Evolutionary conservation across 2,888 invertebrate species (phyloP), one percentile per base, ranked within the genome.

Genomic region (Drosophila vallismaia): DNA sequence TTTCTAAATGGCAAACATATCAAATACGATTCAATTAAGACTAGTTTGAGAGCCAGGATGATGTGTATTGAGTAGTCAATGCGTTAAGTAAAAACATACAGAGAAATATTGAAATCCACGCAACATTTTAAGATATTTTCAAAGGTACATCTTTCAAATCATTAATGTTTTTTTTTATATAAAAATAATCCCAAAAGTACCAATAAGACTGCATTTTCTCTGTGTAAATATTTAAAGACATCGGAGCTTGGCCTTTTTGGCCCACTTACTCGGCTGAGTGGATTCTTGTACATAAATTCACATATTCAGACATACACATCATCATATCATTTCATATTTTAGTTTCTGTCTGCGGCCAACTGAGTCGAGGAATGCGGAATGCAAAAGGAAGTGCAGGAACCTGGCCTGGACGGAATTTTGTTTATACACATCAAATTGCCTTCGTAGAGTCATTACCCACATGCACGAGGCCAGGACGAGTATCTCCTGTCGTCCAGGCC

Each of bases 401-500:
- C 28, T 6, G 64, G 40, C 58, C 52, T 45, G 38, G 40, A 26
- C 40, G 51, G 51, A 33, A 78, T 69, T 86, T 82, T 83, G 77
- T 76, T 79, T 72, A 66, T 76, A 19, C 40, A 60, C 72, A 71
- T 74, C 68, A 76, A 81, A 76, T 79, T 81, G 71, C 74, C 68
- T 59, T 45, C 59, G 69, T 59, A 75, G 44, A 24, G 63, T 70
- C 75, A 75, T 75, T 73, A 73, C 55, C 51, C 64, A 60, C 63
- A 62, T 62, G 26, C 63, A 62, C 42, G 52, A 33, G 55, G 31
- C 50, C 49, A 51, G 45, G 67, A 53, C 59, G 52, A 66, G 50
- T 75, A 76, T 63, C 53, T 52, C 28, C 49, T 70, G 54, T 67
- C 58, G 44, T 29, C 19, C 29, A 28, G 29, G 29, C 49, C 28